Conservation (phyloP, 2,113 vertebrate genomes). For the Axis porcinus region DNA sequence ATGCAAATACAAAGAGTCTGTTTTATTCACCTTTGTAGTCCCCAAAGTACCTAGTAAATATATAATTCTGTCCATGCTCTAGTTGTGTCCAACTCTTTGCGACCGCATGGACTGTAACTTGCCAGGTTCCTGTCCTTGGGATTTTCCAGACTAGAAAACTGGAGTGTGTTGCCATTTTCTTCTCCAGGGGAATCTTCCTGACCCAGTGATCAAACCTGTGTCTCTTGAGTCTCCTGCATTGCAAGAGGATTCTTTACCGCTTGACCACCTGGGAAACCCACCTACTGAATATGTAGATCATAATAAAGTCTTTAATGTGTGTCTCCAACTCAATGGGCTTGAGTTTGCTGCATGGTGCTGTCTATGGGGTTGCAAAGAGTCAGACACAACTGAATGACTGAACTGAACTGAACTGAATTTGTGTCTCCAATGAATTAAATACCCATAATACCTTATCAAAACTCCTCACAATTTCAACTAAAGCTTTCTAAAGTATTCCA, state of each 20-base stretch:
- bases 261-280: background rate
- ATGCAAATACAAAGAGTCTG: background rate
- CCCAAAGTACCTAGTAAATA: background rate
- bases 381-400: background rate
- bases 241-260: background rate
- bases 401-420: background rate
- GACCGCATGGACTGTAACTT: background rate
- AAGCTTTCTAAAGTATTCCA: background rate
- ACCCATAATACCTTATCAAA: background rate
- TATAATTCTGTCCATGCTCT: background rate
- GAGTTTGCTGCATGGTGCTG: background rate
- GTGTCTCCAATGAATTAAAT: background rate
- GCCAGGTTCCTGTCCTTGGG: background rate
- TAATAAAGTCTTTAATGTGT: background rate
- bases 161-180: background rate
- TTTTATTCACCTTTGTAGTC: background rate
- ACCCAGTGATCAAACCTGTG: background rate
- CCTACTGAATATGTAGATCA: background rate
- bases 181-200: background rate
- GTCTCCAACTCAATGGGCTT: background rate
- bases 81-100: rapidly evolving
- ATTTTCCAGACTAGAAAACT: background rate
- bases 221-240: background rate
- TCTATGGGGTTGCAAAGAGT: background rate
- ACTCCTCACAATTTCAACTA: background rate